Conservation (phyloP, 2,797 vertebrate species). For the Gymnoscopelus microlampas region DNA sequence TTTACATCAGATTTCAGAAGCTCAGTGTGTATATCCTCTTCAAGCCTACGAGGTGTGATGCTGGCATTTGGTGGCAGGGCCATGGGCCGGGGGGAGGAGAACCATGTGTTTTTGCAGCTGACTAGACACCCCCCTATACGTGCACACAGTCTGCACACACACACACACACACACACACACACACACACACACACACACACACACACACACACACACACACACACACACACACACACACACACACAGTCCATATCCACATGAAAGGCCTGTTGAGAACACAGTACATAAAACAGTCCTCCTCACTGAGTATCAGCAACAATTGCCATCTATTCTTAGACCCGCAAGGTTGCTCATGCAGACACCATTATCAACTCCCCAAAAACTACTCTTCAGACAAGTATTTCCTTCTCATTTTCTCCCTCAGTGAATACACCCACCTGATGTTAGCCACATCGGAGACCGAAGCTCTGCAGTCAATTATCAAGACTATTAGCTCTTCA, state of each 20-base stretch:
- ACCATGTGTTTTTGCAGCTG: conserved; percentile 84
- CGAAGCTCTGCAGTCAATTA: conserved; percentile 69
- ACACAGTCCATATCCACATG: conserved; percentile 76
- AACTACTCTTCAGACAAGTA: conserved; percentile 57
- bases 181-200: conserved; percentile 67
- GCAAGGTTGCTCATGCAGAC: conserved; percentile 39
- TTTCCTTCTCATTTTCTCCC: conserved; percentile 52
- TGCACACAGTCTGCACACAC: conserved; percentile 60
- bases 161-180: conserved; percentile 66
- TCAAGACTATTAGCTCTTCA: conserved; percentile 66
- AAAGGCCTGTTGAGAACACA: conserved; percentile 70
- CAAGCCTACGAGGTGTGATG: conserved; percentile 71
- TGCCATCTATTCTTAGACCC: conserved; percentile 76
- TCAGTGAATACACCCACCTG: conserved; percentile 33
- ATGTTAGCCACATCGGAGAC: conserved; percentile 46
- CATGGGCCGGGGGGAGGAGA: conserved; percentile 33
- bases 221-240: conserved; percentile 23
- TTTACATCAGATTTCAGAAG: conserved; percentile 15
- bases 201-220: conserved; percentile 62
- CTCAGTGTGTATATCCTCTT: conserved; percentile 47
- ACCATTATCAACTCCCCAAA: conserved; percentile 64
- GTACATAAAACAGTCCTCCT: conserved; percentile 57
- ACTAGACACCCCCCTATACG: conserved; percentile 77
- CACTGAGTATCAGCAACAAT: conserved; percentile 73
- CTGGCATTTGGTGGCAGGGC: conserved; percentile 78